Percentiles rank a stretch among this genome's conserved stretches.
phyloP scores from a whole-genome alignment of 2,888 invertebrate genomes.

The Priocnemis perturbator region DNA sequence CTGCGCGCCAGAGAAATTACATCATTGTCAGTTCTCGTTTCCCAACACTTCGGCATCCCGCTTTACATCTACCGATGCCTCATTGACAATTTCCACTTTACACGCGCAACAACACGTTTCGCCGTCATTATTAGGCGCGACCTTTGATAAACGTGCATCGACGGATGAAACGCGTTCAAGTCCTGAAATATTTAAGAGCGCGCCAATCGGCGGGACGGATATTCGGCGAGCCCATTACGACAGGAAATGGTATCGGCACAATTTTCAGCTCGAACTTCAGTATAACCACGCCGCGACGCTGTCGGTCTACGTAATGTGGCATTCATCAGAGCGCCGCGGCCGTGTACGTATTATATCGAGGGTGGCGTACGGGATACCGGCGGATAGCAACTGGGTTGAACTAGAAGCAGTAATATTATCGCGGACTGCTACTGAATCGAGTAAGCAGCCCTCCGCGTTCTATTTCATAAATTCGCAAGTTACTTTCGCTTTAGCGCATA shows the following conservation, averaged over 20 bases:
- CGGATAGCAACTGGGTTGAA: slow-evolving; percentile 29
- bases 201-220: too few species aligned
- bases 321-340: slow-evolving; percentile 43
- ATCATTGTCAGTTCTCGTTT: too few species aligned
- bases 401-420: slow-evolving; percentile 31
- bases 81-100: too few species aligned
- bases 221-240: too few species aligned
- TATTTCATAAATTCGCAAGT: slow-evolving; percentile 51
- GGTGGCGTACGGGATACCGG: background rate
- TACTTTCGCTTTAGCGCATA: slow-evolving; percentile 38
- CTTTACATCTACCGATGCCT: too few species aligned
- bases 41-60: too few species aligned
- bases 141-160: too few species aligned
- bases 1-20: too few species aligned
- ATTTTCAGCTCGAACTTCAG: slow-evolving; percentile 48
- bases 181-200: too few species aligned
- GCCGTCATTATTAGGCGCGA: too few species aligned
- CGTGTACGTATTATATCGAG: slow-evolving; percentile 41
- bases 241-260: slow-evolving; percentile 27
- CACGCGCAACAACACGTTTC: too few species aligned
- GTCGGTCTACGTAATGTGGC: slow-evolving; percentile 36
- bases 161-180: too few species aligned
- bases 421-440: slow-evolving; percentile 14
- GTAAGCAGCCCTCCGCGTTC: slow-evolving; percentile 20
- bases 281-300: slow-evolving; percentile 32